These are phyloP conservation scores for Orcinus orca DNA, from an alignment of 2,113 vertebrate genomes.

Conservation along the genomic window DNA sequence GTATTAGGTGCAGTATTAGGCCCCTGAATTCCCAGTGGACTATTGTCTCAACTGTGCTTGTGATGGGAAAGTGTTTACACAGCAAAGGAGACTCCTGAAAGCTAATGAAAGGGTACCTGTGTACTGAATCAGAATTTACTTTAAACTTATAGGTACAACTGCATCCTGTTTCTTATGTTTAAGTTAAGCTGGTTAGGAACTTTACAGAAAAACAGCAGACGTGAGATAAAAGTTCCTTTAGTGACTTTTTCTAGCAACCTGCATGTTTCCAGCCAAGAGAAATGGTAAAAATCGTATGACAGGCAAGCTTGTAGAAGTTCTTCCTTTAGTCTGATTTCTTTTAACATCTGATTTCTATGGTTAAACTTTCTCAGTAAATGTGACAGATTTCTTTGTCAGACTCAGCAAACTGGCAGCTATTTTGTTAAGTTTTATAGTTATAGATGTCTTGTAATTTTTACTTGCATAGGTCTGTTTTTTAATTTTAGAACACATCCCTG, in stretches of 20 bases:
- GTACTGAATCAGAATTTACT: background rate
- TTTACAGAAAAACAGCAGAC: conserved; percentile 23
- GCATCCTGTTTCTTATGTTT: background rate
- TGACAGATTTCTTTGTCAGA: conserved; percentile 44
- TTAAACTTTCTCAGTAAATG: conserved; percentile 41
- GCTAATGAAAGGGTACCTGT: background rate
- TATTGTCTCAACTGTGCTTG: background rate
- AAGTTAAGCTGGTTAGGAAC: background rate
- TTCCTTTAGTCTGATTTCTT: conserved; percentile 44
- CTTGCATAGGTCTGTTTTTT: background rate
- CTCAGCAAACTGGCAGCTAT: background rate
- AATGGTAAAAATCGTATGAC: conserved; percentile 5
- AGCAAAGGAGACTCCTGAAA: background rate
- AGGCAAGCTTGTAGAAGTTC: background rate
- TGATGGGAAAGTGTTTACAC: background rate
- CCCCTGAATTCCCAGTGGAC: background rate
- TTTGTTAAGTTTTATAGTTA: conserved; percentile 42
- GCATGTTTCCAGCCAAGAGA: background rate
- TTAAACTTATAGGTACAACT: background rate
- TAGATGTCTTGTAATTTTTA: conserved; percentile 7
- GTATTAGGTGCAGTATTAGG: background rate
- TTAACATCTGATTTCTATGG: conserved; percentile 13
- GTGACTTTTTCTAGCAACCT: conserved; percentile 23
- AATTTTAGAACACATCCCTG: background rate
- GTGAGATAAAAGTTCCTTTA: background rate